Evolutionary conservation across 2,888 invertebrate genomes (phyloP).

Genomic region (Nephrocerus scutellatus): DNA sequence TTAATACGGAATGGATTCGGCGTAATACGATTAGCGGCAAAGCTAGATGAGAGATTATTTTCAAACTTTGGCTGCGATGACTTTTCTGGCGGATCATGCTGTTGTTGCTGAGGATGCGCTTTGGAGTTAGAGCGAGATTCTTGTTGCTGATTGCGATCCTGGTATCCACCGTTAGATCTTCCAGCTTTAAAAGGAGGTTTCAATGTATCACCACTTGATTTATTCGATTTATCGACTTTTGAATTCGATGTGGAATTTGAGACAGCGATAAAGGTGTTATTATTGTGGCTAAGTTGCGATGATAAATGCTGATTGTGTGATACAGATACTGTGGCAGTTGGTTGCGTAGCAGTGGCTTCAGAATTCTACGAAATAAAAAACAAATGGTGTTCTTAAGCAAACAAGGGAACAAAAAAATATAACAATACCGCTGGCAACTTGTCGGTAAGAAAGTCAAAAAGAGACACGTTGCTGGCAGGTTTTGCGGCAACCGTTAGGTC

Average conservation of each 20-base stretch:
- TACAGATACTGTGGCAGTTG: constrained; percentile 10
- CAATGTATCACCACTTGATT: constrained; percentile 11
- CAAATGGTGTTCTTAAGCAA: not conserved
- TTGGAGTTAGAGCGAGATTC: constrained; percentile 19
- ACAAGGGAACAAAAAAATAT: not conserved
- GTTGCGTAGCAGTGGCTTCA: constrained; percentile 15
- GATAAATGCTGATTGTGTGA: constrained; percentile 4
- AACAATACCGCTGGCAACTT: constrained; percentile 51
- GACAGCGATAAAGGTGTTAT: constrained; percentile 3
- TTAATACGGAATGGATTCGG: constrained; percentile 18
- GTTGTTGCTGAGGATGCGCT: constrained; percentile 10
- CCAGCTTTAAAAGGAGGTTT: constrained; percentile 3
- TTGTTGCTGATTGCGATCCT: constrained; percentile 18
- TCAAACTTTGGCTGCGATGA: constrained; percentile 40
- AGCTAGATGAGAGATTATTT: constrained; percentile 46
- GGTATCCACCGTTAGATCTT: constrained; percentile 5
- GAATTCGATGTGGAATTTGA: constrained; percentile 8
- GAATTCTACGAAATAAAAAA: not conserved
- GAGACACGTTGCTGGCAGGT: constrained; percentile 70
- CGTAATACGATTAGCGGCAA: constrained; percentile 35
- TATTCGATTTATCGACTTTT: constrained; percentile 15
- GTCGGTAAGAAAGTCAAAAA: constrained; percentile 77
- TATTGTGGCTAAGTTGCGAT: constrained; percentile 3
- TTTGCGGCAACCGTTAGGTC: constrained; percentile 58
- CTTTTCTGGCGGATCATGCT: constrained; percentile 6